Evolutionary conservation across 2,888 invertebrate genomes (phyloP), one percentile per base, ranked within the genome.

Genomic region (Tillus elongatus): DNA sequence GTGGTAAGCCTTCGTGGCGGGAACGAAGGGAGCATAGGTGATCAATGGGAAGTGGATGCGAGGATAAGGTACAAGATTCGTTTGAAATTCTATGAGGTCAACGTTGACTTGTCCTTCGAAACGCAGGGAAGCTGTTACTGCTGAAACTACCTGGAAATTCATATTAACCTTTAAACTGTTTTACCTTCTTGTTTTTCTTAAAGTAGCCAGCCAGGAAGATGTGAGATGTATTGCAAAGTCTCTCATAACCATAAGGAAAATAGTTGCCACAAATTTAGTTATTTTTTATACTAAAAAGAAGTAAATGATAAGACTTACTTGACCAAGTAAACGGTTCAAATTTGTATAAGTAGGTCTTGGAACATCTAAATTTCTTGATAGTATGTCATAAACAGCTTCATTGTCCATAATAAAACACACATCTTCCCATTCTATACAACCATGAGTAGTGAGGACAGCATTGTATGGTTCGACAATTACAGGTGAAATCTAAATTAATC

Each of bases 21-120:
- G 71, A 3, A 81, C 66, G 27, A 83, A 69, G 0, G 83, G 83
- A 0, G 83, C 77, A 64, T 77, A 90, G 19, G 79, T 83, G 44
- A 84, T 72, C 32, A 90, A 62, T 1, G 90, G 88, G 59, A 84
- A 91, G 58, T 91, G 90, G 37, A 91, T 85, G 54, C 91, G 72
- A 0, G 89, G 88, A 63, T 85, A 91, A 0, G 91, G 90, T 16
- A 90, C 80, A 38, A 87, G 62, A 56, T 86, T 86, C 1, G 85
- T 87, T 58, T 82, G 77, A 53, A 89, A 80, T 58, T 89, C 88
- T 4, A 76, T 73, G 31, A 90, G 64, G 50, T 73, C 73, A 0
- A 82, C 74, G 50, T 79, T 80, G 13, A 75, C 57, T 2, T 75
- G 70, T 1, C 81, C 80, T 51, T 77, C 72, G 47, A 82, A 83